These are phyloP conservation scores for Zaprionus ghesquierei DNA, from an alignment of 1,140 invertebrate species.

Conservation along the genomic window DNA sequence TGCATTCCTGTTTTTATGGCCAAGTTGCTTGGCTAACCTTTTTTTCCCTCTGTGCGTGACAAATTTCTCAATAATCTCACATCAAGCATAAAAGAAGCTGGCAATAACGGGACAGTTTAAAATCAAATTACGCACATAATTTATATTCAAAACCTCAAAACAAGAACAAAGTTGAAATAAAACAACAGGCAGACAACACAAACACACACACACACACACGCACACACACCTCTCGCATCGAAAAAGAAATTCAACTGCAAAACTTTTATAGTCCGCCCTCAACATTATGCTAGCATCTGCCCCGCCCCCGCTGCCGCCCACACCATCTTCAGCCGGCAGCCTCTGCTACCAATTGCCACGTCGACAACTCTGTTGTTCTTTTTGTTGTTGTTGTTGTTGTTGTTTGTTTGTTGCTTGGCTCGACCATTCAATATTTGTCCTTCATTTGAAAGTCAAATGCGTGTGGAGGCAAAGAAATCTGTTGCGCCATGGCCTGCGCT, in stretches of 20 bases:
- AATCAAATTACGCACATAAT: constrained; percentile 79
- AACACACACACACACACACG: constrained; percentile 11
- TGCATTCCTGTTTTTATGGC: neutral
- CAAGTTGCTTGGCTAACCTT: constrained; percentile 9
- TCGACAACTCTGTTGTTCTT: constrained; percentile 39
- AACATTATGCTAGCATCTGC: constrained; percentile 42
- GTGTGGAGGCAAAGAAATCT: constrained; percentile 78
- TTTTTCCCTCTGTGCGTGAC: constrained; percentile 20
- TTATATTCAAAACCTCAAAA: constrained; percentile 68
- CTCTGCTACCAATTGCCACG: constrained; percentile 39
- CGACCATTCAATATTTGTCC: constrained; percentile 74
- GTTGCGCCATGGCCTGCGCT: constrained; percentile 56
- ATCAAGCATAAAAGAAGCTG: constrained; percentile 36
- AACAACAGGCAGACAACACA: constrained; percentile 14
- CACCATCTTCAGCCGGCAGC: neutral
- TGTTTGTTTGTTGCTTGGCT: constrained; percentile 48
- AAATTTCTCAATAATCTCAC: constrained; percentile 43
- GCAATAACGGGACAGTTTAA: constrained; percentile 68
- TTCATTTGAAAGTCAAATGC: constrained; percentile 81
- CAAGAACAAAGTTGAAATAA: constrained; percentile 47
- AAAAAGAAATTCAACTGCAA: constrained; percentile 60
- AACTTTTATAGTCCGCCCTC: constrained; percentile 72
- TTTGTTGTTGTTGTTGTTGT: constrained; percentile 52
- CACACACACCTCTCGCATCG: neutral
- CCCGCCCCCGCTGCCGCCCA: neutral